Conservation (phyloP, 37 sponge, comb jelly and placozoan genomes). For the Diacarnus erythraeanus region DNA sequence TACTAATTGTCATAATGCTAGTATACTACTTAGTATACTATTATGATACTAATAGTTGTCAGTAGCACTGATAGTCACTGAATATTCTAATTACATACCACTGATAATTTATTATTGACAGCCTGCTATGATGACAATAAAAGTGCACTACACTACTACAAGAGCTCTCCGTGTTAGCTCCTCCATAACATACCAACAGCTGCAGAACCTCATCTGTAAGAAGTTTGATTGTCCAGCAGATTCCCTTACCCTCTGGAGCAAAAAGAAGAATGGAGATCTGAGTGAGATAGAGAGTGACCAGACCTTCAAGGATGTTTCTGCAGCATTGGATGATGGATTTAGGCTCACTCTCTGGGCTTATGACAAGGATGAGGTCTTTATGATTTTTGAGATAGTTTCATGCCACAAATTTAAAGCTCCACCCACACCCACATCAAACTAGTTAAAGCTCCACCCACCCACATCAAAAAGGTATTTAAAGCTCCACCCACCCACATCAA, state of each 20-base stretch:
- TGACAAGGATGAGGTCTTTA: conserved; percentile 73
- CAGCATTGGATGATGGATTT: conserved; percentile 47
- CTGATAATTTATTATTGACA: neutral
- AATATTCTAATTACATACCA: neutral
- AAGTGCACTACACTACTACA: conserved; percentile 84
- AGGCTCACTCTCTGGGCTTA: conserved; percentile 84
- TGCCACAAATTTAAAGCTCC: neutral
- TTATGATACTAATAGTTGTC: too few relatives aligned
- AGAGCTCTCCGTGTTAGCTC: conserved; percentile 61
- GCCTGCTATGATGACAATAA: conserved; percentile 62
- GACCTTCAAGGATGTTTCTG: conserved; percentile 30
- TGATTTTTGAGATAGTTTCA: neutral
- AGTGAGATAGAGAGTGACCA: conserved; percentile 34
- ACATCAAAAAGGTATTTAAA: too few relatives aligned
- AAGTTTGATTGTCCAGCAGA: conserved; percentile 57
- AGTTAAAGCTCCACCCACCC: neutral
- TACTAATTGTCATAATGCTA: too few relatives aligned
- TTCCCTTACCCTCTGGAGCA: conserved; percentile 76
- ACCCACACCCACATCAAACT: neutral
- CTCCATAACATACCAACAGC: conserved; percentile 32
- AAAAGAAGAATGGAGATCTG: conserved; percentile 61
- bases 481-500: too few relatives aligned
- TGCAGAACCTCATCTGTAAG: conserved; percentile 46
- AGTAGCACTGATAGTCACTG: too few relatives aligned
- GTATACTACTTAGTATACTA: too few relatives aligned